Evolutionary conservation across 2,797 vertebrate genomes (phyloP).

Genomic region (Malurus splendens): DNA sequence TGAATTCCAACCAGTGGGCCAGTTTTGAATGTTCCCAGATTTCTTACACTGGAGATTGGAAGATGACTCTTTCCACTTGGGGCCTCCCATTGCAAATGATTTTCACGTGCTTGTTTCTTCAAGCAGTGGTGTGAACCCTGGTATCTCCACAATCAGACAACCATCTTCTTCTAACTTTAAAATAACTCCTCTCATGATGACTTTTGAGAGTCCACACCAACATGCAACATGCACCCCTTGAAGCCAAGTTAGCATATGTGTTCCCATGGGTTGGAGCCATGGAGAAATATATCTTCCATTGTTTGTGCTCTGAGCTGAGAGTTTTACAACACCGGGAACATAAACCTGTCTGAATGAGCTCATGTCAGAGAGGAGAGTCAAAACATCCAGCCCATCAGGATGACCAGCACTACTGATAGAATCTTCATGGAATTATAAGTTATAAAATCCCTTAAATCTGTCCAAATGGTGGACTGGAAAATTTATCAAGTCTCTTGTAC

Average conservation of each 20-base stretch:
- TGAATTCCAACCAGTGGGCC: not conserved
- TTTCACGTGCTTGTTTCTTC: not conserved
- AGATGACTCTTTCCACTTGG: not conserved
- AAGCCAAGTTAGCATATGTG: not conserved
- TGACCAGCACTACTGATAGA: not conserved
- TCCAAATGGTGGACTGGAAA: slow-evolving; percentile 35
- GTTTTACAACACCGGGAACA: not conserved
- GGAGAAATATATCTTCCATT: slow-evolving; percentile 9
- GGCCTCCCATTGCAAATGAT: not conserved
- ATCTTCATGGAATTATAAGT: slow-evolving; percentile 19
- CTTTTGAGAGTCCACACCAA: not conserved
- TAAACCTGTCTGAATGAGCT: slow-evolving; percentile 25
- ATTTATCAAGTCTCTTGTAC: not conserved
- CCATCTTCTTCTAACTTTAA: not conserved
- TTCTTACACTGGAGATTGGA: not conserved
- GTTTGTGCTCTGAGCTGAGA: not conserved
- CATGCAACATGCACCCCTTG: rapidly evolving
- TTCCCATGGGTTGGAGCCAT: not conserved
- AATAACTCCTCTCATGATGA: not conserved
- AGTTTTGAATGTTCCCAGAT: not conserved
- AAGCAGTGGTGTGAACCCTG: not conserved
- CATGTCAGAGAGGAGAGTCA: not conserved
- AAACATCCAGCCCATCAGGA: not conserved
- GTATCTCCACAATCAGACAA: not conserved
- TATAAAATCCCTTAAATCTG: slow-evolving; percentile 30